phyloP scores from a whole-genome alignment of 1,140 invertebrate species.

The Neomicropteryx cornuta region DNA sequence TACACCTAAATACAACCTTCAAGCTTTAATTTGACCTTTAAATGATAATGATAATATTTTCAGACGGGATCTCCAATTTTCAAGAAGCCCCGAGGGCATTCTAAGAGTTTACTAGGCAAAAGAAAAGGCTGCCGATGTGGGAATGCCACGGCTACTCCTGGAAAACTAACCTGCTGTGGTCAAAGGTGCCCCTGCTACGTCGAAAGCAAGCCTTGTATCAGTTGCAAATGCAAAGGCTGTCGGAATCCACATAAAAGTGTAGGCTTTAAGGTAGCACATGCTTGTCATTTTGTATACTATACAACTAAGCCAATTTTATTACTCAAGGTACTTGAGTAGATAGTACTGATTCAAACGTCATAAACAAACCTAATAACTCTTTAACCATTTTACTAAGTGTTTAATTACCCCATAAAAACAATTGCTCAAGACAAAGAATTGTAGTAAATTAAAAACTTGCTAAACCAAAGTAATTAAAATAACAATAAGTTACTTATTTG shows the following conservation, averaged over 20 bases:
- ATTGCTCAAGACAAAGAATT: constrained; percentile 7
- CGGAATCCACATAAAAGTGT: constrained; percentile 75
- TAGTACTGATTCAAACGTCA: not conserved
- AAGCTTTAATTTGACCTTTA: too few relatives aligned
- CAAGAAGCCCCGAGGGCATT: constrained; percentile 43
- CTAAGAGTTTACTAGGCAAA: too few relatives aligned
- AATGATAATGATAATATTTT: too few relatives aligned
- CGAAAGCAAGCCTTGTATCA: constrained; percentile 71
- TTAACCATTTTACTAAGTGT: not conserved
- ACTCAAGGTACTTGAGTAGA: too few relatives aligned
- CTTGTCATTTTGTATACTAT: too few relatives aligned
- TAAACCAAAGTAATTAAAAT: constrained; percentile 3
- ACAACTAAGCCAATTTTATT: too few relatives aligned
- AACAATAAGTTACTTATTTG: not conserved
- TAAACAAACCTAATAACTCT: not conserved
- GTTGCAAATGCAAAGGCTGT: constrained; percentile 84
- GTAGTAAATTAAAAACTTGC: not conserved
- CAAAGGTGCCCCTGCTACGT: constrained; percentile 90
- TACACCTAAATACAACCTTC: too few relatives aligned
- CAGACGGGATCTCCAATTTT: constrained; percentile 34
- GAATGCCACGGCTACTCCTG: constrained; percentile 76
- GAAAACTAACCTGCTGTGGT: constrained; percentile 84
- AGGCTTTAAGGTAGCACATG: constrained; percentile 57
- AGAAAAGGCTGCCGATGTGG: constrained; percentile 79
- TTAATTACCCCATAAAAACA: not conserved